Base-by-base conservation (phyloP, 2,888 invertebrate genomes). In the Drosophila nr. fundita region DNA sequence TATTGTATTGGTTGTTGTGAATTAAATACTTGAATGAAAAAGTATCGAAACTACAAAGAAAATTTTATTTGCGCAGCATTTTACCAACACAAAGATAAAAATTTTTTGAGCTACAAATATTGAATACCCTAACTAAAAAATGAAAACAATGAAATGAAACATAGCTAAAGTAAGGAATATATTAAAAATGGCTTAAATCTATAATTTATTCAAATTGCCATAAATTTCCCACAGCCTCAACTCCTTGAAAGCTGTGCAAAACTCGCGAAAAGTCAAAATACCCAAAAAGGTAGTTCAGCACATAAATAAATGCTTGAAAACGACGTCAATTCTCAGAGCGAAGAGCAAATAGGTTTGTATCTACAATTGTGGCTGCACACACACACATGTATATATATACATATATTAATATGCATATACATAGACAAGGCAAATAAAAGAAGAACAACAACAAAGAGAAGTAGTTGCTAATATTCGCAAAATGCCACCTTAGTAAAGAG, bases 61-160 rank as follows among this genome's bases (percentile, higher is more conserved):
- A 54, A 61, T 57, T 58, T 54, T 60, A 81, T 81, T 78, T 83
- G 68, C 82, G 78, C 82, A 82, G 82, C 60, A 69, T 71, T 68
- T 81, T 65, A 62, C 29, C 68, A 73, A 73, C 65, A 40, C 50
- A 69, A 70, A 63, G 45, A 52, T 32, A 29, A 21, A n/a, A 15
- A 45, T 24, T 63, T 34, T 4, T 30, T 48, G 11, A 11, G 5
- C 2, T 15, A n/a, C 70, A 48, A 65, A 59, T 6, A 7, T 7
- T 11, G 27, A 11, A 69, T 61, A 29, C 73, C 18, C 74, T 73
- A 8, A 10, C 24, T 15, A 18, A 21, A 18, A 34, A 36, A 54
- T 15, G 7, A 13, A 15, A 15, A 7, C 24, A 2, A 4, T 15
- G n/a, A n/a, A n/a, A n/a, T n/a, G n/a, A n/a, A n/a, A n/a, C 15